Percentiles rank a stretch among this genome's conserved stretches.
Evolutionary conservation across 1,140 invertebrate genomes (phyloP).

Genomic region (Tetramorium alpestre): DNA sequence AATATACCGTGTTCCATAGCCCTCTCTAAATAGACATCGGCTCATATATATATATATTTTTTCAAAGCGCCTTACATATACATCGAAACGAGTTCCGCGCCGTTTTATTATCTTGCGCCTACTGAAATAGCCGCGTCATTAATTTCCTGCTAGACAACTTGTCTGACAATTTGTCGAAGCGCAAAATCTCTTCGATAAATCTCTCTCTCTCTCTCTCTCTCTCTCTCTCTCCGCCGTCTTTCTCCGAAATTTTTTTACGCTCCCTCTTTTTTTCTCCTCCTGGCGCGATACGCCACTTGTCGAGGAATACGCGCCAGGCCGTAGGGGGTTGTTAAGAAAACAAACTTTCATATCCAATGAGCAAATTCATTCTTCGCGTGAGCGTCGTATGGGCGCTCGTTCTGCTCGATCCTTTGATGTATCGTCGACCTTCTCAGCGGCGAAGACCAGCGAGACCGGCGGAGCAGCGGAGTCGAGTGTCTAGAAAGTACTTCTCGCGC

Average conservation of each 20-base stretch:
- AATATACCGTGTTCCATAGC: neutral
- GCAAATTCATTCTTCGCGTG: conserved; percentile 44
- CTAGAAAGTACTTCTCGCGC: conserved; percentile 65
- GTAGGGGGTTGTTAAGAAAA: conserved; percentile 45
- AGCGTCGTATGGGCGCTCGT: conserved; percentile 1
- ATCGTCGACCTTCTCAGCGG: conserved; percentile 57
- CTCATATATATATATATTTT: neutral
- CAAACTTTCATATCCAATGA: conserved; percentile 50
- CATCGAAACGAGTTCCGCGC: neutral
- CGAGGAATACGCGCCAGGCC: neutral
- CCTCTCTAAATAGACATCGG: neutral
- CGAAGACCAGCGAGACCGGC: conserved; percentile 8
- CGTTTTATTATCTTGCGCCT: neutral
- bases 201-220: neutral
- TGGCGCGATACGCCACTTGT: neutral
- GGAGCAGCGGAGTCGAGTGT: conserved; percentile 31
- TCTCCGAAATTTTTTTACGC: conserved; percentile 31
- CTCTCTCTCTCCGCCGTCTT: neutral
- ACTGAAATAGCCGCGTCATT: conserved; percentile 24
- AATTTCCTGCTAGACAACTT: conserved; percentile 10
- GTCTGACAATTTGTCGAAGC: conserved; percentile 42
- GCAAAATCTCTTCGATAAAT: conserved; percentile 39
- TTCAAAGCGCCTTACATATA: neutral
- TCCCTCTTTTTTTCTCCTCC: neutral
- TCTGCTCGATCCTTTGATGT: conserved; percentile 64